phyloP scores from a whole-genome alignment of 2,888 invertebrate species.

The Hydriomena furcata region DNA sequence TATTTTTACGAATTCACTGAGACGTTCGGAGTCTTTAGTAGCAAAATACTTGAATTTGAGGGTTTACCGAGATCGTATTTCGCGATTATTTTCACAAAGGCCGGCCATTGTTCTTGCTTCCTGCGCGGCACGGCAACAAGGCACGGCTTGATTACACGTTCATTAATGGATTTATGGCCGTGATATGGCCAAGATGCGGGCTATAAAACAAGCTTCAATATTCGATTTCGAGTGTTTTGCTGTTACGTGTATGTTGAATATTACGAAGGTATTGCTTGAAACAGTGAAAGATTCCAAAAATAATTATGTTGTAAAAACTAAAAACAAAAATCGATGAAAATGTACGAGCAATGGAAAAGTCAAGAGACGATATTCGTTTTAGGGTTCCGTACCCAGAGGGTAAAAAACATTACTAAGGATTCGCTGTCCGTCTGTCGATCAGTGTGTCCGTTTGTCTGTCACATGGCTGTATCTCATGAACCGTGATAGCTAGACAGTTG shows the following conservation, averaged over 20 bases:
- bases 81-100: slow-evolving; percentile 47
- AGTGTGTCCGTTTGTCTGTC: too few species aligned
- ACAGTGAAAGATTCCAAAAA: background rate
- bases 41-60: background rate
- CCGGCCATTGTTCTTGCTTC: slow-evolving; percentile 46
- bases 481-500: too few species aligned
- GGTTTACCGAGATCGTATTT: slow-evolving; percentile 10
- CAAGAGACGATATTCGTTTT: too few species aligned
- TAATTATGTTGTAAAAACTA: too few species aligned
- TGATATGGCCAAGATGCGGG: slow-evolving; percentile 2
- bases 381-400: too few species aligned
- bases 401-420: too few species aligned
- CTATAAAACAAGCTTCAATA: background rate
- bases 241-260: too few species aligned
- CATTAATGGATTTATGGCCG: slow-evolving; percentile 10
- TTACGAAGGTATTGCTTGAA: background rate
- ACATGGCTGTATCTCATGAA: too few species aligned
- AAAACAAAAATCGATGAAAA: too few species aligned
- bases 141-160: slow-evolving; percentile 21
- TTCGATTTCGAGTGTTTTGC: background rate
- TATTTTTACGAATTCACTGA: too few species aligned
- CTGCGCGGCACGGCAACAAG: slow-evolving; percentile 14
- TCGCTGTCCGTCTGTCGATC: too few species aligned
- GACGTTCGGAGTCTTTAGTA: background rate
- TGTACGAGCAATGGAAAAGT: too few species aligned